Percentiles rank a stretch among this genome's conserved stretches.
Evolutionary conservation across 2,888 invertebrate species (phyloP).

Genomic region (Helobdella robusta): DNA sequence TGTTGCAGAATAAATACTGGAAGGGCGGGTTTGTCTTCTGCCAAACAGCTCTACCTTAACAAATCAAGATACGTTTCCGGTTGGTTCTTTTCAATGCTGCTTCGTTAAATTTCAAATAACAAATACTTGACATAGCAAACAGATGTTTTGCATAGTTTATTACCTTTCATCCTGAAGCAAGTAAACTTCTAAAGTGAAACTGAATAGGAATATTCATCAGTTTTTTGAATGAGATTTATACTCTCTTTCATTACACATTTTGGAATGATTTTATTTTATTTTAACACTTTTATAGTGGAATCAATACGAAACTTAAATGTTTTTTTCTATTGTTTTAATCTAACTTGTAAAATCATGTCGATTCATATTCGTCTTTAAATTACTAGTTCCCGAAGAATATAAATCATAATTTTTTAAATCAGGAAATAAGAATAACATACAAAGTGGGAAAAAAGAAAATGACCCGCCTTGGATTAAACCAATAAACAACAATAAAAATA

Average conservation of each 20-base stretch:
- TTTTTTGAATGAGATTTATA: neutral
- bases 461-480: conserved; percentile 23
- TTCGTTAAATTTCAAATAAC: too few species aligned
- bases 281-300: neutral
- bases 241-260: neutral
- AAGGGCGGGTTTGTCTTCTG: conserved; percentile 49
- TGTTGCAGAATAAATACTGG: conserved; percentile 41
- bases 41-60: conserved; percentile 68
- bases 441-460: conserved; percentile 26
- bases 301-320: too few species aligned
- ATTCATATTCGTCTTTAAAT: too few species aligned
- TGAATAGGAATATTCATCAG: neutral
- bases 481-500: neutral
- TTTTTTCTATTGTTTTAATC: too few species aligned
- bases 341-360: too few species aligned
- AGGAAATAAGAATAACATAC: conserved; percentile 21
- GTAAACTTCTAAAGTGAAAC: neutral
- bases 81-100: too few species aligned
- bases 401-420: neutral
- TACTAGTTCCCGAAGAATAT: neutral
- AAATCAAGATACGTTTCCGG: conserved; percentile 72
- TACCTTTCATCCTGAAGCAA: neutral
- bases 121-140: too few species aligned
- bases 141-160: neutral
- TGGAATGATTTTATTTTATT: neutral